Base-by-base conservation (phyloP, 2,888 invertebrate genomes). In the Spodoptera picta region DNA sequence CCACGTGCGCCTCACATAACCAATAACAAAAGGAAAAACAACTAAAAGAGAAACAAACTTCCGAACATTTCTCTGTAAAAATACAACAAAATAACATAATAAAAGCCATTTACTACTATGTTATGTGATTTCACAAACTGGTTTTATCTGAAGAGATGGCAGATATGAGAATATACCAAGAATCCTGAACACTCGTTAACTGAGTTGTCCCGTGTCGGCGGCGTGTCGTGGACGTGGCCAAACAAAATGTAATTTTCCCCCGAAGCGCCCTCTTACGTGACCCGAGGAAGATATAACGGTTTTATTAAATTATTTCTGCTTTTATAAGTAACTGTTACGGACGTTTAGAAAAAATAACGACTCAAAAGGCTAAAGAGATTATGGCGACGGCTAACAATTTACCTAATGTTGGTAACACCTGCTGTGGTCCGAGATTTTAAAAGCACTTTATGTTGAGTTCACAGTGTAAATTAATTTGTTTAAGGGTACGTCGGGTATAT, bases 191-290 rank as follows among this genome's bases (percentile, higher is more conserved):
- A 91, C 88, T 92, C 91, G 90, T 89, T 93, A 94, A 93, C 89
- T 88, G 86, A 90, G 93, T 93, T 92, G 92, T 92, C 93, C 92
- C 90, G 85, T 87, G 92, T 90, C 90, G 87, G 84, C 83, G 79
- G 73, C 81, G 83, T 83, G 80, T 77, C 80, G 83, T 83, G 89
- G 85, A 91, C 92, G 92, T 91, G 92, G 91, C 90, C 89, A 92
- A 93, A 92, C 93, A 93, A 92, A 94, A 94, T 93, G 92, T 94
- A 93, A 94, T 93, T 93, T 93, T 90, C 89, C 76, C 87, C 92
- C 90, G 87, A 90, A 91, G 91, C 91, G 87, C 84, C 87, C 91
- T 90, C 91, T 92, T 93, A 93, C 94, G 94, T 94, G 94, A 94
- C 93, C 92, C 92, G 87, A 87, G 88, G 86, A 91, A 92, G 91